Percentiles rank a stretch among this genome's conserved stretches.
These are phyloP conservation scores for Gallinago solitaria DNA, from an alignment of 2,797 vertebrate genomes.

Conservation along the genomic window DNA sequence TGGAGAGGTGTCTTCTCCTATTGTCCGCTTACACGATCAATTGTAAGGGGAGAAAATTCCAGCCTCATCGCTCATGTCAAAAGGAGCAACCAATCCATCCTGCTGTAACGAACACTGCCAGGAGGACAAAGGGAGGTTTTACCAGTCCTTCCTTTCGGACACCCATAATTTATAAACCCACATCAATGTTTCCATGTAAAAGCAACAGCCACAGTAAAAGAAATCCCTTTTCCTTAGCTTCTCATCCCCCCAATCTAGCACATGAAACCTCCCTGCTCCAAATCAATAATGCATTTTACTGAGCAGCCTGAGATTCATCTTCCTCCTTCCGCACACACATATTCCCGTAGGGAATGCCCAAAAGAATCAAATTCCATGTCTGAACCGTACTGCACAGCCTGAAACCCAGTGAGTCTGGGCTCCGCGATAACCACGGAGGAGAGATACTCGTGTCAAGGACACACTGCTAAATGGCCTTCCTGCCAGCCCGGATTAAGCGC, in stretches of 20 bases:
- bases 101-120: background rate
- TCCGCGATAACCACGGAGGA: background rate
- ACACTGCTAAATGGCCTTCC: background rate
- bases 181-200: background rate
- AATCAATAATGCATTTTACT: background rate
- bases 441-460: background rate
- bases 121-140: slow-evolving; percentile 20
- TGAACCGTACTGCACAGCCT: rapidly evolving
- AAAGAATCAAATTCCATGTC: background rate
- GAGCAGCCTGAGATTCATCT: background rate
- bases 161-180: slow-evolving; percentile 2
- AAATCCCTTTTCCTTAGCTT: background rate
- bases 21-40: background rate
- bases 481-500: background rate
- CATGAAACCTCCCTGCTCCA: background rate
- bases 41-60: slow-evolving; percentile 2
- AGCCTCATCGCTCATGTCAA: background rate
- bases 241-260: background rate
- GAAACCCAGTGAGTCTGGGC: background rate
- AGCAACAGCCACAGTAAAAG: background rate
- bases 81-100: slow-evolving; percentile 7
- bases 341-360: background rate
- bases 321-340: background rate
- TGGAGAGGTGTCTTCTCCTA: background rate
- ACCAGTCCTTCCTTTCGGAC: slow-evolving; percentile 11